A percentile compares a stretch with the other conserved stretches of the same genome.
Evolutionary conservation across 2,113 vertebrate genomes (phyloP).

Genomic region (Eretmochelys imbricata): DNA sequence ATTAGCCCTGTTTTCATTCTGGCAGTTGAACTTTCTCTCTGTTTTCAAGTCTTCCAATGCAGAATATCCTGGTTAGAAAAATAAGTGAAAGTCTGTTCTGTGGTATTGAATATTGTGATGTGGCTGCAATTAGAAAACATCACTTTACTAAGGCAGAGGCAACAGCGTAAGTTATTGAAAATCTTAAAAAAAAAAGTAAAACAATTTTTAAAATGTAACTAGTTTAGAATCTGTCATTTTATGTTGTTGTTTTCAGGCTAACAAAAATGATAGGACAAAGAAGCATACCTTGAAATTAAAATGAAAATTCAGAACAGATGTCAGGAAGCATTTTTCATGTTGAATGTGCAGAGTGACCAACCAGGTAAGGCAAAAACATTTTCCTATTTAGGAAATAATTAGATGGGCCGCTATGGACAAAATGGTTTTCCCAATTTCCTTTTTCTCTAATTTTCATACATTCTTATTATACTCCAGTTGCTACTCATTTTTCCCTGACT

Average conservation of each 20-base stretch:
- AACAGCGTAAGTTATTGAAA: not conserved
- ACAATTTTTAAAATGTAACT: conserved; percentile 41
- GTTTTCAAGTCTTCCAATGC: not conserved
- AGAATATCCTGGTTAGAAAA: conserved; percentile 7
- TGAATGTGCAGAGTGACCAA: conserved; percentile 38
- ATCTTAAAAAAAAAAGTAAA: not conserved
- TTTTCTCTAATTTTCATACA: conserved; percentile 33
- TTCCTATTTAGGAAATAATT: conserved; percentile 68
- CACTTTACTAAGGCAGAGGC: conserved; percentile 1
- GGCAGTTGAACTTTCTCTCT: conserved; percentile 24
- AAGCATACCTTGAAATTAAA: conserved; percentile 32
- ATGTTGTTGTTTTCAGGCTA: conserved; percentile 51
- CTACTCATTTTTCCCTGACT: not conserved
- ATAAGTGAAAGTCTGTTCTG: conserved; percentile 1
- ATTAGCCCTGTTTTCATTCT: not conserved
- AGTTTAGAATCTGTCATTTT: conserved; percentile 46
- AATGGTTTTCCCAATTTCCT: conserved; percentile 36
- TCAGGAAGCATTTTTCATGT: conserved; percentile 48
- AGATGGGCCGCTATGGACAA: conserved; percentile 14
- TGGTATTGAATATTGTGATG: conserved; percentile 16
- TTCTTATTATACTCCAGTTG: not conserved
- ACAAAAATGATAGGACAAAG: conserved; percentile 60
- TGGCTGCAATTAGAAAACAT: conserved; percentile 31
- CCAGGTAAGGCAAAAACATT: conserved; percentile 62
- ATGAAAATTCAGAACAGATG: conserved; percentile 77